Base-by-base conservation (phyloP, 2,888 invertebrate genomes). In the Cactoblastis cactorum region DNA sequence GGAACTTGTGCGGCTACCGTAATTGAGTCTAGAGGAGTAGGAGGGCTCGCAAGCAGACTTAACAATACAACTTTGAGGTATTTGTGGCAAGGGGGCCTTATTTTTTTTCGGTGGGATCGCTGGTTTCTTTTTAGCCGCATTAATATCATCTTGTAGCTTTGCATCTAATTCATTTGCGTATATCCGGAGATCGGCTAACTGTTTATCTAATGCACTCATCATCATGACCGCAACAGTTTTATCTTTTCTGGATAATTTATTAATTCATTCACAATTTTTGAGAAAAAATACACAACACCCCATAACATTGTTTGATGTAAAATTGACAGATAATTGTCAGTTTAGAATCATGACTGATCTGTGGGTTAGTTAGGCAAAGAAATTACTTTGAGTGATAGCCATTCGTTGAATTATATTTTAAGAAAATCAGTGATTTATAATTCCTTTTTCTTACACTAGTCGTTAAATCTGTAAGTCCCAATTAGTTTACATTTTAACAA, bases 61-160 rank as follows among this genome's bases (percentile, higher is more conserved):
- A 53, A 95, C 91, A 24, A 91, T 91, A 68, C 92, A 94, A 77
- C 95, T 95, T 79, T 95, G 94, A 51, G 95, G 95, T 72, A 96
- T 93, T 93, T 89, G 89, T 46, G 89, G 89, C 56, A 80, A 69
- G 47, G 89, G 89, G 37, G 83, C 71, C 63, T 88, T 89, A 63
- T 71, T 83, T 72, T 86, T 88, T 74, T 89, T 89, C 49, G 89
- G 88, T 56, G 89, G 89, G 56, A 89, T 83, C 39, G 80, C 78
- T 46, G 89, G 89, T 82, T 86, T 88, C 67, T 74, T 80, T 68
- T 80, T 85, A n/a, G 83, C 71, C 46, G 85, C 77, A 56, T 85
- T 88, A 63, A 89, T 85, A 62, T 89, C 89, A 63, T 89, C 89
- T 70, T 88, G 89, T 50, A 89, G 65, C 69, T 88, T 89, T 1